phyloP scores from a whole-genome alignment of 2,888 invertebrate genomes.

The Dioctria linearis region DNA sequence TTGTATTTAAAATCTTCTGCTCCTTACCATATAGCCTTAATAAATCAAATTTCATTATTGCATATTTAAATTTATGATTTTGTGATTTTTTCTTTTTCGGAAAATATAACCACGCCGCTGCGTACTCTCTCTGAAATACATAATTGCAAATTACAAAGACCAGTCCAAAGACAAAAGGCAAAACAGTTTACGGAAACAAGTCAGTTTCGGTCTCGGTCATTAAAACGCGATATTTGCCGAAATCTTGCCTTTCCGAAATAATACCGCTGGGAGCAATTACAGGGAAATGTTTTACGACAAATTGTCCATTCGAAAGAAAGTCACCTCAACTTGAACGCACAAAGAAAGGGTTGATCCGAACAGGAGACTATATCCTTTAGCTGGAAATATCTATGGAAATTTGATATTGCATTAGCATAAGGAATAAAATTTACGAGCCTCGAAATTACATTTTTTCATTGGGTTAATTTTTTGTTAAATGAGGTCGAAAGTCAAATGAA shows the following conservation, averaged over 20 bases:
- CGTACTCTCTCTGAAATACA: background rate
- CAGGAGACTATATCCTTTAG: background rate
- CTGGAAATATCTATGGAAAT: slow-evolving; percentile 54
- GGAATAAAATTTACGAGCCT: slow-evolving; percentile 59
- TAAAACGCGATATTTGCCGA: slow-evolving; percentile 38
- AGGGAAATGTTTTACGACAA: slow-evolving; percentile 54
- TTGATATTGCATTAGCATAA: slow-evolving; percentile 56
- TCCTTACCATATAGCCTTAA: no score
- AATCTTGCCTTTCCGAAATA: slow-evolving; percentile 45
- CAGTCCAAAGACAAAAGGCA: no score
- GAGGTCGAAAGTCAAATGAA: slow-evolving; percentile 57
- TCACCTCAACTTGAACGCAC: slow-evolving; percentile 14
- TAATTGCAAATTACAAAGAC: no score
- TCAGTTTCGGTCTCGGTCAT: slow-evolving; percentile 34
- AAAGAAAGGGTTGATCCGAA: slow-evolving; percentile 33
- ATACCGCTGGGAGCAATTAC: slow-evolving; percentile 55
- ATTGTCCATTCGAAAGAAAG: slow-evolving; percentile 50
- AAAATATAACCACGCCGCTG: background rate
- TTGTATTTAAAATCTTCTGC: no score
- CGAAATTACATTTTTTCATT: slow-evolving; percentile 58
- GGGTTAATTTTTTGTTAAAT: slow-evolving; percentile 58
- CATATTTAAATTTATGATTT: no score
- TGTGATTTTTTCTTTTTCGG: no score
- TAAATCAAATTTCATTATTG: no score
- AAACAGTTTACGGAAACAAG: no score